A percentile compares a stretch with the other conserved stretches of the same genome.
phyloP scores from a whole-genome alignment of 2,797 vertebrate genomes.

The Miichthys miiuy region DNA sequence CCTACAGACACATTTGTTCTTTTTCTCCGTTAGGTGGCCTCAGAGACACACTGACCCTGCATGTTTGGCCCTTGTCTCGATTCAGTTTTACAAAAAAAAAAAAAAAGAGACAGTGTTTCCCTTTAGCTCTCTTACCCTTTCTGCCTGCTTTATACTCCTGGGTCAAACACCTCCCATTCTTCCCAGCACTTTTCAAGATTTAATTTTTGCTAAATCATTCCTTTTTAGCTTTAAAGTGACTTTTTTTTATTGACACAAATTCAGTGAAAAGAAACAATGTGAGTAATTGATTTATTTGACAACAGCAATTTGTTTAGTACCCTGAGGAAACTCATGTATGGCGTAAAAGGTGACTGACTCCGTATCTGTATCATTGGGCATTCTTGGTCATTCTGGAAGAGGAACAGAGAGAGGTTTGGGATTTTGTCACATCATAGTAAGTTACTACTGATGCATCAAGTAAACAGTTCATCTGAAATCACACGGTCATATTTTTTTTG shows the following conservation, averaged over 20 bases:
- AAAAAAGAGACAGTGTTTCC: too few species aligned
- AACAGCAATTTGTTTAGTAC: conserved; percentile 16
- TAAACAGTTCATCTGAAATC: not conserved
- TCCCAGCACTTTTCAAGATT: not conserved
- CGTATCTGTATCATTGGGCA: fast-evolving
- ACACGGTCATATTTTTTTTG: not conserved
- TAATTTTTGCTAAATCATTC: not conserved
- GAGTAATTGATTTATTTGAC: conserved; percentile 53
- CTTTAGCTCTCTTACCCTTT: too few species aligned
- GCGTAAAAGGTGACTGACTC: fast-evolving
- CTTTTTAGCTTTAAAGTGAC: not conserved
- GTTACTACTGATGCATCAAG: not conserved
- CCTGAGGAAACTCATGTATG: fast-evolving
- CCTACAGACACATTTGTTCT: not conserved
- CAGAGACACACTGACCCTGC: conserved; percentile 37
- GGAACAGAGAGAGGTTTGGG: conserved; percentile 1
- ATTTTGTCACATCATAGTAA: not conserved
- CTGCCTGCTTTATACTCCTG: too few species aligned
- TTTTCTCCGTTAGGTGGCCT: conserved; percentile 70
- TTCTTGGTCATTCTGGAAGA: not conserved
- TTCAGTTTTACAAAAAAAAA: conserved; percentile 39
- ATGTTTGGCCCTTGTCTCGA: conserved; percentile 30
- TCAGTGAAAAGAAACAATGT: conserved; percentile 1
- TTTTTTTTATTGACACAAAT: not conserved
- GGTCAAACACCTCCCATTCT: not conserved